Conservation (phyloP, 2,888 invertebrate genomes). For the Nymphalis c-album region DNA sequence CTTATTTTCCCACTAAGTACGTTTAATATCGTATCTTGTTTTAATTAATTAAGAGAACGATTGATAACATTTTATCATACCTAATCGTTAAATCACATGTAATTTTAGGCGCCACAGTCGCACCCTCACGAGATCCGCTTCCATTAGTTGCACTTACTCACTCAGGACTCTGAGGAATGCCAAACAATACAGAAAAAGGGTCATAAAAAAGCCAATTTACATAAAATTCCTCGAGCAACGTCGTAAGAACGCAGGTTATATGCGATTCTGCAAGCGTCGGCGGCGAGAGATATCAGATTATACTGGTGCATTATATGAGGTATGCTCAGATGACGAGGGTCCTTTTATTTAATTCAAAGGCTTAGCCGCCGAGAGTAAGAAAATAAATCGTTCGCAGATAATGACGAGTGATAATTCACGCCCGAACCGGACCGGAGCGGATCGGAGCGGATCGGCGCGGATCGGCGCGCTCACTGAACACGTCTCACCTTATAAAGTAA, state of each 20-base stretch:
- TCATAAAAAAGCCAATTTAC: constrained; percentile 61
- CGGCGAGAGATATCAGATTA: constrained; percentile 51
- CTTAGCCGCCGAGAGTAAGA: constrained; percentile 54
- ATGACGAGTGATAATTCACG: constrained; percentile 67
- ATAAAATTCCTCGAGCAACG: constrained; percentile 64
- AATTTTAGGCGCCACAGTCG: constrained; percentile 24
- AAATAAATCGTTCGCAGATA: constrained; percentile 65
- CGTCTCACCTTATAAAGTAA: constrained; percentile 41
- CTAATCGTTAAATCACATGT: constrained; percentile 13
- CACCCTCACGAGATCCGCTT: constrained; percentile 36
- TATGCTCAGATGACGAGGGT: constrained; percentile 61
- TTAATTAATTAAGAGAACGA: constrained; percentile 20
- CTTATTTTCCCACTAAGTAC: constrained; percentile 6
- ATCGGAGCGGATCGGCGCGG: constrained; percentile 29
- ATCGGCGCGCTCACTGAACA: constrained; percentile 32
- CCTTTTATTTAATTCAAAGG: constrained; percentile 73
- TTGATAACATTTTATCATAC: constrained; percentile 14
- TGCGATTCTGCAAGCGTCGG: constrained; percentile 35
- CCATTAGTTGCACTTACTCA: constrained; percentile 38
- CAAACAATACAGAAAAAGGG: constrained; percentile 50
- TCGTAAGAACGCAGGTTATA: constrained; percentile 40
- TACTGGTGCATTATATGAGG: constrained; percentile 51
- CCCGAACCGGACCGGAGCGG: constrained; percentile 39
- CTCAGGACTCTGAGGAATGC: constrained; percentile 39
- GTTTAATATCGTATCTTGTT: constrained; percentile 10